phyloP scores from a whole-genome alignment of 1,140 invertebrate genomes.

The Octopus bimaculoides region DNA sequence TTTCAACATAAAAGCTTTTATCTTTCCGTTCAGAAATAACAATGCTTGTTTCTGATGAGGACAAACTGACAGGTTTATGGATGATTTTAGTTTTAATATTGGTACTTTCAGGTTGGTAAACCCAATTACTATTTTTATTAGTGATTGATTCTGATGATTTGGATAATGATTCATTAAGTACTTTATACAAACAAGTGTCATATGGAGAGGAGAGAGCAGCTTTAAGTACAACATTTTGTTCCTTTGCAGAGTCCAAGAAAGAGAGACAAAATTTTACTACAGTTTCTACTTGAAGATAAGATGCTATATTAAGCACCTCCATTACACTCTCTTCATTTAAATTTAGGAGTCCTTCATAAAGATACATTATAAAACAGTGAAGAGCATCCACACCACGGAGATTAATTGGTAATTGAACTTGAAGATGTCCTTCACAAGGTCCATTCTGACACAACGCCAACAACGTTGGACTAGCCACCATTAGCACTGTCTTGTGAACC shows the following conservation, averaged over 20 bases:
- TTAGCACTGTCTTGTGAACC: slow-evolving; percentile 1
- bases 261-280: background rate
- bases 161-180: background rate
- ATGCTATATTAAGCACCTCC: slow-evolving; percentile 9
- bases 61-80: too few relatives aligned
- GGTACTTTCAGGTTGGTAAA: too few relatives aligned
- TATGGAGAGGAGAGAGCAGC: background rate
- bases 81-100: too few relatives aligned
- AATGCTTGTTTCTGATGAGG: background rate
- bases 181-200: background rate
- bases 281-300: background rate
- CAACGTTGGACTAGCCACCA: slow-evolving; percentile 2
- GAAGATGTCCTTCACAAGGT: background rate
- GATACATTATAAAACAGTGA: slow-evolving; percentile 2
- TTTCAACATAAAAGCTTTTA: background rate
- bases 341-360: slow-evolving; percentile 3
- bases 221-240: background rate
- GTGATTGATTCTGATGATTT: background rate
- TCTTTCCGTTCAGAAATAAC: background rate
- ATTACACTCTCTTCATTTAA: slow-evolving; percentile 8
- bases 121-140: too few relatives aligned
- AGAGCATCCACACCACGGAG: background rate
- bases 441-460: background rate
- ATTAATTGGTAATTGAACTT: slow-evolving; percentile 5
- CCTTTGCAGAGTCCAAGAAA: background rate